Conservation (phyloP, 1,140 invertebrate genomes). For the Lycorma delicatula region DNA sequence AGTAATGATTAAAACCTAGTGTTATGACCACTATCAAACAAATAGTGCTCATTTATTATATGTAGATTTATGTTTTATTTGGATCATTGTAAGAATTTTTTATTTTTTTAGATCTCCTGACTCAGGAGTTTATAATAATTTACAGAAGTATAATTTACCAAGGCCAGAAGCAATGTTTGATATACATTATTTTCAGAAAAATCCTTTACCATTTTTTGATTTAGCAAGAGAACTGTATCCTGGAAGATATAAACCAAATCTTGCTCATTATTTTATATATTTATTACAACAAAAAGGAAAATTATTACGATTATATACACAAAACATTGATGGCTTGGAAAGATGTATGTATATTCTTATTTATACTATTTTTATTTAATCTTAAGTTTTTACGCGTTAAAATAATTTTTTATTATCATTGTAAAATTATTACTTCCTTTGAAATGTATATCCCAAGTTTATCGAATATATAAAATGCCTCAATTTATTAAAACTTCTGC, state of each 20-base stretch:
- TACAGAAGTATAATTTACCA: slow-evolving; percentile 83
- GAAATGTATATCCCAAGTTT: no score
- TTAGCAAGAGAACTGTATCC: slow-evolving; percentile 77
- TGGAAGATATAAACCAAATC: slow-evolving; percentile 65
- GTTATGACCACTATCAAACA: no score
- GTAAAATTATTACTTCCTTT: no score
- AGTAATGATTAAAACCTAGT: no score
- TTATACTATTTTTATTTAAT: no score
- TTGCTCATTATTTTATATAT: slow-evolving; percentile 73
- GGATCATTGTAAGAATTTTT: no score
- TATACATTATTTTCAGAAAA: slow-evolving; percentile 66
- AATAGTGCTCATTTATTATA: no score
- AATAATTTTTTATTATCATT: no score
- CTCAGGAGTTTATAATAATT: slow-evolving; percentile 83
- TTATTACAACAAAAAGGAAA: slow-evolving; percentile 69
- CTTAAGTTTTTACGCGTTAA: no score
- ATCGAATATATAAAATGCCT: no score
- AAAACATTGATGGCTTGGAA: slow-evolving; percentile 92
- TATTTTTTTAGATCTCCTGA: slow-evolving; percentile 81
- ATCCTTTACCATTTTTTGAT: slow-evolving; percentile 77
- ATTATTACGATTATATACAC: slow-evolving; percentile 70
- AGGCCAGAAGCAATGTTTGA: slow-evolving; percentile 90
- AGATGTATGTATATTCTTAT: slow-evolving; percentile 38
- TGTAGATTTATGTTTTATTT: no score
- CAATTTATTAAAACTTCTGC: no score